Conservation (phyloP, 2,888 invertebrate species). For the Microctonus brassicae region DNA sequence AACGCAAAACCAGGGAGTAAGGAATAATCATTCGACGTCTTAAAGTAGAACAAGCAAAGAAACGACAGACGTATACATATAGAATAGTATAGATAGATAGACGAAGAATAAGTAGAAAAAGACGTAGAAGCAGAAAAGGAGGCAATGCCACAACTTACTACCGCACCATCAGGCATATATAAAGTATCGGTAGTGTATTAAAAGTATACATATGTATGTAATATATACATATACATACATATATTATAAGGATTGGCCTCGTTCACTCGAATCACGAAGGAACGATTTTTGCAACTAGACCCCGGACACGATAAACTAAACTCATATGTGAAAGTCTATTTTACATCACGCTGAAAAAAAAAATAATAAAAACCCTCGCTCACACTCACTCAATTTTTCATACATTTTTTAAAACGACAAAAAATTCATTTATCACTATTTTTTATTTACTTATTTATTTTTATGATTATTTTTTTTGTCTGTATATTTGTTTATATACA, state of each 20-base stretch:
- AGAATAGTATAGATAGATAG: no score
- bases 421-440: no score
- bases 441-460: no score
- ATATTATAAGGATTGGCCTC: slow-evolving; percentile 39
- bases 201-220: no score
- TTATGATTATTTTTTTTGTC: no score
- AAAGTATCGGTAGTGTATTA: slow-evolving; percentile 14
- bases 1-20: slow-evolving; percentile 15
- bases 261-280: slow-evolving; percentile 42
- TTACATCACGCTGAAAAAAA: slow-evolving; percentile 13
- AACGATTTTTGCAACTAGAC: slow-evolving; percentile 25
- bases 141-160: background rate
- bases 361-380: slow-evolving; percentile 18
- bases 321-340: slow-evolving; percentile 28
- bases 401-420: no score
- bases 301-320: slow-evolving; percentile 40
- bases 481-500: no score
- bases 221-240: background rate
- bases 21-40: slow-evolving; percentile 23
- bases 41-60: slow-evolving; percentile 15
- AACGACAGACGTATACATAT: slow-evolving; percentile 25
- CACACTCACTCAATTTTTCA: no score
- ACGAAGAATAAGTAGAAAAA: background rate
- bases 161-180: slow-evolving; percentile 15
- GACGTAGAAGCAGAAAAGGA: no score